These are phyloP conservation scores for Alloscopus bannaensis DNA, from an alignment of 2,888 invertebrate species.

Conservation along the genomic window DNA sequence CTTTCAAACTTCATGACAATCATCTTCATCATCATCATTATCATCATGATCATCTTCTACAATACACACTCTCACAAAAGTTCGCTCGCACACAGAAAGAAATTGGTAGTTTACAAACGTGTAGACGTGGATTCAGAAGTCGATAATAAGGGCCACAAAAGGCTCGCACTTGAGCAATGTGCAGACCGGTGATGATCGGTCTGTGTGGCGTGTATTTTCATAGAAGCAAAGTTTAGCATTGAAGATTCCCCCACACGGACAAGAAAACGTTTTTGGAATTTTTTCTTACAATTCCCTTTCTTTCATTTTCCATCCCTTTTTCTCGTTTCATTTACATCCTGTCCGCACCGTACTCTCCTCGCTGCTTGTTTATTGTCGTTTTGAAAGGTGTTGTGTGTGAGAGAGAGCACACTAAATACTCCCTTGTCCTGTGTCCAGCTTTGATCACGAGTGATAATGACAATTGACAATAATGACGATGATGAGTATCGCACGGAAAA, in stretches of 20 bases:
- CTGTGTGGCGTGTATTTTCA: too few relatives aligned
- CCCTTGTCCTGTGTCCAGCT: background rate
- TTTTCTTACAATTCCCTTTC: background rate
- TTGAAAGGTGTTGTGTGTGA: too few relatives aligned
- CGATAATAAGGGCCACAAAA: too few relatives aligned
- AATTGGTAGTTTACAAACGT: too few relatives aligned
- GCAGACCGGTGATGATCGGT: too few relatives aligned
- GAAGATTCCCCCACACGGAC: too few relatives aligned
- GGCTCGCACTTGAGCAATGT: too few relatives aligned
- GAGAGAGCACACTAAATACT: background rate
- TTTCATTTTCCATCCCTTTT: background rate
- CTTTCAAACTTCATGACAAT: constrained; percentile 31
- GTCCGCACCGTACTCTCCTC: background rate
- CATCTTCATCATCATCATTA: constrained; percentile 10
- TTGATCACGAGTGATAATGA: constrained; percentile 35
- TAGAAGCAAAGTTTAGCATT: too few relatives aligned
- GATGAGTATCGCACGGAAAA: constrained; percentile 8
- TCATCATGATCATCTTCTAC: constrained; percentile 24
- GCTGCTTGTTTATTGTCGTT: background rate
- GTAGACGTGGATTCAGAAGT: background rate
- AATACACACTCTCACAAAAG: background rate
- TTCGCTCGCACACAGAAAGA: background rate
- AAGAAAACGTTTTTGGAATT: background rate
- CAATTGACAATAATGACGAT: constrained; percentile 41
- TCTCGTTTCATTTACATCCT: too few relatives aligned